A percentile compares a stretch with the other conserved stretches of the same genome.
These are phyloP conservation scores for Bimastos eiseni DNA, from an alignment of 2,888 invertebrate species.

Conservation along the genomic window DNA sequence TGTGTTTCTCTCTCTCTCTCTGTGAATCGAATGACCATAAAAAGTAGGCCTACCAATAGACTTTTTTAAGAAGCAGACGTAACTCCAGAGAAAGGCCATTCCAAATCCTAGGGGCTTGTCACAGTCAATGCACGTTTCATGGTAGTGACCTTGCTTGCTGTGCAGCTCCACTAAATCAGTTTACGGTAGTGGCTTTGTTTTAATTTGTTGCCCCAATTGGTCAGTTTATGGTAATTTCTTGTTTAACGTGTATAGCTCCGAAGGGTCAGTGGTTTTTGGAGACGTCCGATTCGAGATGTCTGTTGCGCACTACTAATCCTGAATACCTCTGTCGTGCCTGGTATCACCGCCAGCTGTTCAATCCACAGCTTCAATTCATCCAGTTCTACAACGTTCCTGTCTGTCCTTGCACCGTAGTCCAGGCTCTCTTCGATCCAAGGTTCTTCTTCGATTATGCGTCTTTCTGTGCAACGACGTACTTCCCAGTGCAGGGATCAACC, in stretches of 20 bases:
- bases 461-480: slow-evolving; percentile 26
- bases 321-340: slow-evolving; percentile 30
- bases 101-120: too few relatives aligned
- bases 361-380: not conserved
- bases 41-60: too few relatives aligned
- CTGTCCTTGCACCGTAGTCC: slow-evolving; percentile 36
- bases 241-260: not conserved
- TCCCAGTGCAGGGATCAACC: not conserved
- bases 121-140: too few relatives aligned
- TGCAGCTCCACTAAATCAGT: not conserved
- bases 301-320: not conserved
- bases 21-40: too few relatives aligned
- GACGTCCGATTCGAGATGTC: not conserved
- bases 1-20: too few relatives aligned
- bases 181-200: not conserved
- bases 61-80: too few relatives aligned
- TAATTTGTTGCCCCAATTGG: not conserved
- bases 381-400: not conserved
- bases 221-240: too few relatives aligned
- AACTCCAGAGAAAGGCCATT: too few relatives aligned
- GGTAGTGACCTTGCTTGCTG: too few relatives aligned
- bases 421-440: slow-evolving; percentile 30
- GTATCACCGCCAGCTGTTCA: slow-evolving; percentile 23
- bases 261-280: not conserved
- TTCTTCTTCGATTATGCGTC: slow-evolving; percentile 9